Conservation (phyloP, 2,113 vertebrate genomes). For the Sminthopsis crassicaudata region DNA sequence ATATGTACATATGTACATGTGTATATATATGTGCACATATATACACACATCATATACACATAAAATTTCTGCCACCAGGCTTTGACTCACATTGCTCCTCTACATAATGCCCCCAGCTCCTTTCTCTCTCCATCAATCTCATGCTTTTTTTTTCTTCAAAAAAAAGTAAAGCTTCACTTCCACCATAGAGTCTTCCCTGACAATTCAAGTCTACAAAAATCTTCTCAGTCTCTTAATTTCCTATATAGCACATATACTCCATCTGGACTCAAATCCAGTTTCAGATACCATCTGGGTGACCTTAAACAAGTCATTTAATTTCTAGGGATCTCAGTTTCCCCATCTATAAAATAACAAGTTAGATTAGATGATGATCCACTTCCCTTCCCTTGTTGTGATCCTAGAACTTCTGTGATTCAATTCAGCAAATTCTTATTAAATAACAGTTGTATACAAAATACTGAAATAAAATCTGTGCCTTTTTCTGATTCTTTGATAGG, state of each 20-base stretch:
- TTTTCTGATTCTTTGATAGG: neutral
- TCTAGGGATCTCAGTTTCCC: neutral
- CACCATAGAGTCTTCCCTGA: neutral
- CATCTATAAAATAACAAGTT: neutral
- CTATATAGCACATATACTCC: neutral
- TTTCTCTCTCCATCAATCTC: neutral
- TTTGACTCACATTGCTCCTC: neutral
- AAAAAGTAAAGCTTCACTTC: neutral
- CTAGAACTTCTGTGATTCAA: neutral
- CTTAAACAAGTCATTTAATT: neutral
- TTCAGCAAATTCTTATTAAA: neutral
- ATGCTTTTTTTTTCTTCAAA: neutral
- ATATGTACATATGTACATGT: neutral
- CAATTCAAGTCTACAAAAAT: neutral
- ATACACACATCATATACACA: neutral
- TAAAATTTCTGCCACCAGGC: neutral
- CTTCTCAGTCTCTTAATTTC: neutral
- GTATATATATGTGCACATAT: too few species aligned
- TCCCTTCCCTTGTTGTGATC: neutral
- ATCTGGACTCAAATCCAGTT: neutral
- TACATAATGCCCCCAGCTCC: neutral
- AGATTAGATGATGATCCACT: neutral
- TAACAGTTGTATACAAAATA: neutral
- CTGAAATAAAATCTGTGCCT: neutral
- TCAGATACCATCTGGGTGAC: neutral